Conservation (phyloP, 2,113 vertebrate genomes). For the Glaucidium brasilianum region DNA sequence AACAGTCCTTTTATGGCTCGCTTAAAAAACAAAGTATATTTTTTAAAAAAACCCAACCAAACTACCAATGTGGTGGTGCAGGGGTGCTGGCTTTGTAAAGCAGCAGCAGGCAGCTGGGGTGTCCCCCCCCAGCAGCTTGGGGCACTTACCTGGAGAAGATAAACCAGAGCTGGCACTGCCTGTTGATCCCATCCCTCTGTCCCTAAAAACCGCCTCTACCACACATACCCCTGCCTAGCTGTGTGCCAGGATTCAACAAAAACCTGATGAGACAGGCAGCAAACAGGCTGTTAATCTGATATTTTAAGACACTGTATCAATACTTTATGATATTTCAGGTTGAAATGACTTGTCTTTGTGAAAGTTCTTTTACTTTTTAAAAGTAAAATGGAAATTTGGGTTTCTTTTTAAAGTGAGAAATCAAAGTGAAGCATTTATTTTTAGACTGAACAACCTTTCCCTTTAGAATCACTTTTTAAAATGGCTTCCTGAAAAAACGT, state of each 20-base stretch:
- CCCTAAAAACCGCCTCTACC: neutral
- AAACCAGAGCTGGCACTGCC: neutral
- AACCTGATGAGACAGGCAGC: neutral
- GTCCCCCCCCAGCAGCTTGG: fast-evolving
- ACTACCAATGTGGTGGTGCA: neutral
- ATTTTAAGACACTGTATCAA: neutral
- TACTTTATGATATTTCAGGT: conserved; percentile 19
- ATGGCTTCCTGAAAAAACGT: conserved; percentile 15
- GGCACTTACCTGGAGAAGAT: neutral
- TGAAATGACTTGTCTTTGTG: conserved; percentile 3
- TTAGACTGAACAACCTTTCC: conserved; percentile 20
- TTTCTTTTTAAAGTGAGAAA: conserved; percentile 38
- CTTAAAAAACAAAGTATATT: neutral
- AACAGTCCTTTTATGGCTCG: neutral
- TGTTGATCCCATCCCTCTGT: neutral
- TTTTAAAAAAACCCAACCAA: neutral
- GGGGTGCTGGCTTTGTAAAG: neutral
- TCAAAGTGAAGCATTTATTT: conserved; percentile 43
- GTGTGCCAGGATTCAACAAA: neutral
- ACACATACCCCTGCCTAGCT: neutral
- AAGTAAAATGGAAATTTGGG: conserved; percentile 22
- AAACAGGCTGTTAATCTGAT: conserved; percentile 4
- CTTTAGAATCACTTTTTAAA: conserved; percentile 15
- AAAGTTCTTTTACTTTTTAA: conserved; percentile 20
- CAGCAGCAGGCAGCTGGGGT: neutral